These are phyloP conservation scores for Vidua chalybeata DNA, from an alignment of 2,113 vertebrate species.

Conservation along the genomic window DNA sequence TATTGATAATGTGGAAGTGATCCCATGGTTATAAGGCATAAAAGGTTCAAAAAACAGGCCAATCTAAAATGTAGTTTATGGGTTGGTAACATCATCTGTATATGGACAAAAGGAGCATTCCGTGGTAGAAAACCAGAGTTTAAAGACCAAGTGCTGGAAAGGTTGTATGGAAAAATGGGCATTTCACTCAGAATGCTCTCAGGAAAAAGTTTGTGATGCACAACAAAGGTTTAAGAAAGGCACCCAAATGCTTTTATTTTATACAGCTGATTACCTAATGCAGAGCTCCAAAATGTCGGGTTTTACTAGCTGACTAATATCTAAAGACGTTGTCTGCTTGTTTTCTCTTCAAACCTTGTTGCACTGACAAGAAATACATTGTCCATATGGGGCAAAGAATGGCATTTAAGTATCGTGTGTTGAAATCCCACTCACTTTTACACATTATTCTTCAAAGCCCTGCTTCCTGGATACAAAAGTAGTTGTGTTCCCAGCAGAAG, in stretches of 20 bases:
- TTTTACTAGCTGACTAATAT: conserved; percentile 32
- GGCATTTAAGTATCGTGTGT: conserved; percentile 28
- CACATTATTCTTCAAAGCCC: conserved; percentile 57
- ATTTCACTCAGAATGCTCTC: neutral
- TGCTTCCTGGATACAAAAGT: conserved; percentile 66
- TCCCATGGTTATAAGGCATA: neutral
- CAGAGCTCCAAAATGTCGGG: neutral
- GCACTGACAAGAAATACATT: conserved; percentile 59
- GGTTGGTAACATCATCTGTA: neutral
- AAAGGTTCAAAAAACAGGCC: neutral
- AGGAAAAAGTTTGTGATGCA: neutral
- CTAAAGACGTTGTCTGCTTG: neutral
- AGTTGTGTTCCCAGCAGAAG: conserved; percentile 62
- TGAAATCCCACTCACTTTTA: conserved; percentile 66
- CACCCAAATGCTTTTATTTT: neutral
- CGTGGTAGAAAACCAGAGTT: neutral
- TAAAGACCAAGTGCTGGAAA: neutral
- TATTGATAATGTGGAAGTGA: neutral
- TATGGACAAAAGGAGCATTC: neutral
- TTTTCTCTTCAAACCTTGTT: conserved; percentile 33
- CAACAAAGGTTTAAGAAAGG: neutral
- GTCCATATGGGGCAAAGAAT: conserved; percentile 43
- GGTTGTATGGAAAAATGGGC: neutral
- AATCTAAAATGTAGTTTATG: neutral
- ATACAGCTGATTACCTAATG: neutral